phyloP scores from a whole-genome alignment of 2,888 invertebrate genomes.

The Andrena dorsata region DNA sequence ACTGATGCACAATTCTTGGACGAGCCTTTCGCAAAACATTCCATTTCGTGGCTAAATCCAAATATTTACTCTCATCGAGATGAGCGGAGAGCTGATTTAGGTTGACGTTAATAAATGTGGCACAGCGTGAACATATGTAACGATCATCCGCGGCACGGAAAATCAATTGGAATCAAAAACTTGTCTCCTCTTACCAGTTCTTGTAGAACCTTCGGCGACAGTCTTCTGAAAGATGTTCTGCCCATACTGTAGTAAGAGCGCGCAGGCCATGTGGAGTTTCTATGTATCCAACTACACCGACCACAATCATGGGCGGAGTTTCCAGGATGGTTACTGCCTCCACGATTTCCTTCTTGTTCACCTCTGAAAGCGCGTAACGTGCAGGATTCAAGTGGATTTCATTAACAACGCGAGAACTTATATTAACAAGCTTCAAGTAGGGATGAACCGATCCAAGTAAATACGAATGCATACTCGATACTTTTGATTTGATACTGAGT shows the following conservation, averaged over 20 bases:
- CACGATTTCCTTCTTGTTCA: constrained; percentile 99
- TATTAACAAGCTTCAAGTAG: too few species aligned
- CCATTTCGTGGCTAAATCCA: constrained; percentile 77
- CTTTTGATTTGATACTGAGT: too few species aligned
- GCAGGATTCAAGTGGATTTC: constrained; percentile 9
- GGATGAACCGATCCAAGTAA: too few species aligned
- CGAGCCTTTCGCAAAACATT: constrained; percentile 66
- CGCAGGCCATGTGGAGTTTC: constrained; percentile 99
- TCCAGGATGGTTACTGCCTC: constrained; percentile 99
- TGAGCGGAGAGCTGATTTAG: constrained; percentile 83
- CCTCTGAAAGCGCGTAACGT: constrained; percentile 88
- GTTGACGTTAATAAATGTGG: constrained; percentile 43
- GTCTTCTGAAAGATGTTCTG: constrained; percentile 99
- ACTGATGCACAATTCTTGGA: constrained; percentile 79
- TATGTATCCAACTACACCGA: constrained; percentile 99
- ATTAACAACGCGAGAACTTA: not conserved
- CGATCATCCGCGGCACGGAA: not conserved
- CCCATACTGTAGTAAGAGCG: constrained; percentile 98
- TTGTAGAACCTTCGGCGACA: constrained; percentile 99
- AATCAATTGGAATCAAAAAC: not conserved
- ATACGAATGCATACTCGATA: too few species aligned
- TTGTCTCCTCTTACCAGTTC: constrained; percentile 93
- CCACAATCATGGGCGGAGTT: constrained; percentile 98
- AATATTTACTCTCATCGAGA: constrained; percentile 80
- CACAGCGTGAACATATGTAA: not conserved